Percentiles rank a stretch among this genome's conserved stretches.
Evolutionary conservation across 2,888 invertebrate genomes (phyloP).

Genomic region (Dilophus febrilis): DNA sequence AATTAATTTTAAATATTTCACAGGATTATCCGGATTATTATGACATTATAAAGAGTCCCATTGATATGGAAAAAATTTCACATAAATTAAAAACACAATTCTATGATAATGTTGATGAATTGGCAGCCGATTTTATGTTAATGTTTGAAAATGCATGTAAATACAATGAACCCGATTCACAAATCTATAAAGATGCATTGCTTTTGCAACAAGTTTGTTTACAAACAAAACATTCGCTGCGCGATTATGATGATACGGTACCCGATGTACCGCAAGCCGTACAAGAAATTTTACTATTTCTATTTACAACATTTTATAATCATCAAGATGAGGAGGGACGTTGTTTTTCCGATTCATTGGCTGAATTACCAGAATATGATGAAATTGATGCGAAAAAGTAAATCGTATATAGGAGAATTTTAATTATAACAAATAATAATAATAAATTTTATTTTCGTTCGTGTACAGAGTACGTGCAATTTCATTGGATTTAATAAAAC

Average conservation of each 20-base stretch:
- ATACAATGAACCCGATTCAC: conserved; percentile 93
- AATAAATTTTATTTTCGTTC: conserved; percentile 1
- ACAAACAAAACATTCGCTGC: conserved; percentile 77
- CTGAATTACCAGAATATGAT: conserved; percentile 81
- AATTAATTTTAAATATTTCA: no score
- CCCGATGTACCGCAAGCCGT: conserved; percentile 82
- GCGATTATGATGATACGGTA: conserved; percentile 64
- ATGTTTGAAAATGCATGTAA: conserved; percentile 97
- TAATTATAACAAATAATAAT: conserved; percentile 7
- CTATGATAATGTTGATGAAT: conserved; percentile 70
- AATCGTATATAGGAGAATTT: conserved; percentile 9
- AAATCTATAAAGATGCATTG: conserved; percentile 92
- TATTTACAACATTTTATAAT: conserved; percentile 89
- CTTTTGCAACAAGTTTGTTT: conserved; percentile 80
- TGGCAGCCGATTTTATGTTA: conserved; percentile 73
- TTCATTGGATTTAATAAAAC: conserved; percentile 83
- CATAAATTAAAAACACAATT: conserved; percentile 59
- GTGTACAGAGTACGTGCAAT: conserved; percentile 54
- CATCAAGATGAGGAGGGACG: conserved; percentile 94
- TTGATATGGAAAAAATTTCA: conserved; percentile 89
- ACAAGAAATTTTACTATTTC: conserved; percentile 74
- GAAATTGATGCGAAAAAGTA: conserved; percentile 50
- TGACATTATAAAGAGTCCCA: conserved; percentile 89
- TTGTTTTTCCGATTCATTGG: conserved; percentile 90
- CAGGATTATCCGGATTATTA: conserved; percentile 94